phyloP scores from a whole-genome alignment of 2,888 invertebrate species.

The Mystacides longicornis region DNA sequence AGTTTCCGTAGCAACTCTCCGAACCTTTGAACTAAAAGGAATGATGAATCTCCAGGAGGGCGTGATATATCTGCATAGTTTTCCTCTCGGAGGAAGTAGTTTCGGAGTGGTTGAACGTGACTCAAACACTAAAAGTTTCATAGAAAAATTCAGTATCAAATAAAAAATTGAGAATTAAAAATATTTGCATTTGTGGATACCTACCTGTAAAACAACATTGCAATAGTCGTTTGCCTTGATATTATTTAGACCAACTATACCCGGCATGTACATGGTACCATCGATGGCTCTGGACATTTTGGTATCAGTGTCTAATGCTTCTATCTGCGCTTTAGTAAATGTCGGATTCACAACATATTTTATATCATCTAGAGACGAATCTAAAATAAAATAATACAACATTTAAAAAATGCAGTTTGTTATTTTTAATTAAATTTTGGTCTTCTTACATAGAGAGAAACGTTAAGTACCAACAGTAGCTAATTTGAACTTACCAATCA shows the following conservation, averaged over 20 bases:
- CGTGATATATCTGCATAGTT: conserved; percentile 84
- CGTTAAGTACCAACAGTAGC: no score
- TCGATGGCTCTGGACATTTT: conserved; percentile 93
- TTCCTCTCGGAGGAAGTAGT: conserved; percentile 91
- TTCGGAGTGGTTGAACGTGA: conserved; percentile 88
- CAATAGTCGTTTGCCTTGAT: conserved; percentile 99
- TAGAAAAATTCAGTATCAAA: not conserved
- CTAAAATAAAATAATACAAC: no score
- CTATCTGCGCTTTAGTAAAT: conserved; percentile 77
- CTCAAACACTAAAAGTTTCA: conserved; percentile 68
- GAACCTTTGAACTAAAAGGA: conserved; percentile 83
- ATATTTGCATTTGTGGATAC: not conserved
- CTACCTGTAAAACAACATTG: conserved; percentile 92
- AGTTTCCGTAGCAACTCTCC: conserved; percentile 94
- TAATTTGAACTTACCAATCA: conserved; percentile 63
- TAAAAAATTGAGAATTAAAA: not conserved
- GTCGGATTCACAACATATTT: conserved; percentile 98
- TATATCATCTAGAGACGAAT: conserved; percentile 95
- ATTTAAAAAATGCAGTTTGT: no score
- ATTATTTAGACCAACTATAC: conserved; percentile 96
- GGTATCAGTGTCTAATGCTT: conserved; percentile 67
- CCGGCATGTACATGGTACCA: conserved; percentile 93
- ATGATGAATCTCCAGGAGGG: conserved; percentile 92
- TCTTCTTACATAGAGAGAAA: no score
- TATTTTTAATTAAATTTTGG: no score